Evolutionary conservation across 2,888 invertebrate species (phyloP).

Genomic region (Pyrrhosoma nymphula): DNA sequence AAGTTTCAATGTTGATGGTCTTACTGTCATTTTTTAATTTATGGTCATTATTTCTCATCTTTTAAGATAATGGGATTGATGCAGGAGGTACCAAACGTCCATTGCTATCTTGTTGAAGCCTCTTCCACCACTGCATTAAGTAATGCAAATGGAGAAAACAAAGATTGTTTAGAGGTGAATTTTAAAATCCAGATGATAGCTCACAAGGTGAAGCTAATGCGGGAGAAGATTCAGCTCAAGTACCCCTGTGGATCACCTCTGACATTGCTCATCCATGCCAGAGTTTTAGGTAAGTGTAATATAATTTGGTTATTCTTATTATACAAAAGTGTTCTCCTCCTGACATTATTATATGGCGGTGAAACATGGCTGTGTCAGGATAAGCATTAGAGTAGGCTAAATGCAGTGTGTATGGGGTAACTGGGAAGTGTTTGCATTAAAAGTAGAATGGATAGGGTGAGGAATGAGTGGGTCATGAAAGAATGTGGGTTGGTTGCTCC

Average conservation of each 20-base stretch:
- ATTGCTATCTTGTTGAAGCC: constrained; percentile 68
- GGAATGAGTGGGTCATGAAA: no score
- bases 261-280: constrained; percentile 74
- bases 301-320: no score
- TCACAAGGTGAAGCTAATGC: constrained; percentile 75
- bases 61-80: neutral
- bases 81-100: constrained; percentile 69
- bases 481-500: no score
- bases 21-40: no score
- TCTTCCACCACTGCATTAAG: constrained; percentile 1
- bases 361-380: no score
- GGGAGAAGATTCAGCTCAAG: constrained; percentile 73
- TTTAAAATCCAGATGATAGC: constrained; percentile 75
- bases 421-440: no score
- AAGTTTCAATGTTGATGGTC: no score
- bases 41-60: neutral
- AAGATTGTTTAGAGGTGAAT: constrained; percentile 43
- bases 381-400: no score
- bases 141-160: constrained; percentile 43
- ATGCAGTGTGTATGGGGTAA: no score
- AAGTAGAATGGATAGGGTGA: no score
- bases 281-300: constrained; percentile 51
- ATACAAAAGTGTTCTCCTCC: no score
- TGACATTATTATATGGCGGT: no score
- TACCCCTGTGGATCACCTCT: constrained; percentile 70